A percentile compares a stretch with the other conserved stretches of the same genome.
Evolutionary conservation across 2,888 invertebrate genomes (phyloP).

Genomic region (Coleophora flavipennella): DNA sequence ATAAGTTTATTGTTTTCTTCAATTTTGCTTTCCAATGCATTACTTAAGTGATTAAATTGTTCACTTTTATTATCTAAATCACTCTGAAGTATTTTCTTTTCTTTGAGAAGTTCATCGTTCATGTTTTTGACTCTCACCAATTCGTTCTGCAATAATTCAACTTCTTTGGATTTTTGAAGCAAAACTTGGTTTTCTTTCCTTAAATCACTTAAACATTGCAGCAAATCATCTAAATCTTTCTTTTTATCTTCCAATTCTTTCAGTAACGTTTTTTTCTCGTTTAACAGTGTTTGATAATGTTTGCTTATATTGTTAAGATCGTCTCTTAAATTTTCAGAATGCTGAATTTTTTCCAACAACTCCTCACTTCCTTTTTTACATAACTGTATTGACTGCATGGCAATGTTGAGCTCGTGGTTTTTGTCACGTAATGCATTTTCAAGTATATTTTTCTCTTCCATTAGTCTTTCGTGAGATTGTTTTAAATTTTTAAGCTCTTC

Average conservation of each 20-base stretch:
- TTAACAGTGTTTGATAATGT: conserved; percentile 21
- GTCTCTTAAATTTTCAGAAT: conserved; percentile 26
- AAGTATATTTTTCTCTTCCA: conserved; percentile 29
- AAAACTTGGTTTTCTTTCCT: conserved; percentile 23
- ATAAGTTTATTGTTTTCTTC: conserved; percentile 35
- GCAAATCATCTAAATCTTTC: conserved; percentile 21
- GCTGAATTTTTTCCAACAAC: conserved; percentile 24
- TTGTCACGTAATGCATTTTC: conserved; percentile 31
- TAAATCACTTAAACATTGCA: conserved; percentile 16
- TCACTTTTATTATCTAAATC: conserved; percentile 29
- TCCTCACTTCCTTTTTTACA: conserved; percentile 34
- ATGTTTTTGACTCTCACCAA: conserved; percentile 21
- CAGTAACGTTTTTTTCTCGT: conserved; percentile 30
- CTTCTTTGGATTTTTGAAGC: conserved; percentile 18
- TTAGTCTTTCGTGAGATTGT: conserved; percentile 26
- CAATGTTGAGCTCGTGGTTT: conserved; percentile 27
- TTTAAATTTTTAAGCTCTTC: conserved; percentile 26
- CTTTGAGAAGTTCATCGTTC: conserved; percentile 22
- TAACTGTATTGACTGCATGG: conserved; percentile 25
- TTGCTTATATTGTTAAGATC: conserved; percentile 26
- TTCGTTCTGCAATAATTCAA: conserved; percentile 23
- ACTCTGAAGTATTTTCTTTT: conserved; percentile 28
- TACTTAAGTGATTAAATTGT: conserved; percentile 30
- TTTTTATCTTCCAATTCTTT: conserved; percentile 26
- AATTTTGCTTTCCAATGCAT: conserved; percentile 32